A percentile compares a stretch with the other conserved stretches of the same genome.
Conservation (phyloP, 2,888 invertebrate species). For the Mesorhabditis spiculigera region DNA sequence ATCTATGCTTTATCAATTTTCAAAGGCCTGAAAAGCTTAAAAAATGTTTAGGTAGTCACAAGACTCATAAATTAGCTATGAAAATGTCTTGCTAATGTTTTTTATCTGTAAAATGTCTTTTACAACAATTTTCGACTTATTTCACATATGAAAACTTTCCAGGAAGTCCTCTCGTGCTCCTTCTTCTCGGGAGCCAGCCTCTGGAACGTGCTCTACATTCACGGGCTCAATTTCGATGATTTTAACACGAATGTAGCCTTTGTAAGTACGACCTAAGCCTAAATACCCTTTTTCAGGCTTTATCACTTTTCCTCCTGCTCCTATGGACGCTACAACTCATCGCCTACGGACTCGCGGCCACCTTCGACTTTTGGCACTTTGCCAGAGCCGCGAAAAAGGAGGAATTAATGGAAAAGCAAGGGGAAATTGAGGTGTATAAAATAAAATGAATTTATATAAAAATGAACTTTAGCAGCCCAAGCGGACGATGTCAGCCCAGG, state of each 20-base stretch:
- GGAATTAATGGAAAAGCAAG: background rate
- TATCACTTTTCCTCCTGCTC: background rate
- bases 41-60: too few relatives aligned
- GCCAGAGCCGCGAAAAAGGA: slow-evolving; percentile 1
- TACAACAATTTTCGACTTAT: too few relatives aligned
- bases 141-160: background rate
- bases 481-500: background rate
- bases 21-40: too few relatives aligned
- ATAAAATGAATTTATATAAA: too few relatives aligned
- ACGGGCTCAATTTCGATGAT: background rate
- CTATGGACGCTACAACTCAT: background rate
- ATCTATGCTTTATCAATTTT: too few relatives aligned
- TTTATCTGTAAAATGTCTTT: too few relatives aligned
- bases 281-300: background rate
- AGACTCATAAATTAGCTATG: too few relatives aligned
- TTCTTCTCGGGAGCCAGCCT: background rate
- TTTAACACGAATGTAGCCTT: background rate
- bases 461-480: background rate
- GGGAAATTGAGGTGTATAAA: background rate
- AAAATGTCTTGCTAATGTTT: too few relatives aligned
- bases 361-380: slow-evolving; percentile 1
- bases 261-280: background rate
- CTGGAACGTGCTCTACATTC: background rate
- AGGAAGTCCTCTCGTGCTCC: background rate
- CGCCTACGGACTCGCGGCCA: background rate